These are phyloP conservation scores for Tarsius wallacei DNA, from an alignment of 2,797 vertebrate species.

Conservation along the genomic window DNA sequence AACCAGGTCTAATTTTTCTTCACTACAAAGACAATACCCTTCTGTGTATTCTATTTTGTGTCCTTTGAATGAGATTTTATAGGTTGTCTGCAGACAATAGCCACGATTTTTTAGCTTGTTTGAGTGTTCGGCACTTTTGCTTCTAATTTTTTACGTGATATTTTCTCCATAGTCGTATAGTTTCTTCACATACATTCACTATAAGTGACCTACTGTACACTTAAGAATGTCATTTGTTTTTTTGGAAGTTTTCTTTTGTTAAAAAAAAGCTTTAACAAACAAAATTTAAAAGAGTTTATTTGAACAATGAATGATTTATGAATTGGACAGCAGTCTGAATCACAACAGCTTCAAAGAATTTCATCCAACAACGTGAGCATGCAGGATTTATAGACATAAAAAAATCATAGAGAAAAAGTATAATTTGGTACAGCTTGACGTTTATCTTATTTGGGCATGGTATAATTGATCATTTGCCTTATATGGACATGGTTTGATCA, in stretches of 20 bases:
- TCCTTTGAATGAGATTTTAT: too few relatives aligned
- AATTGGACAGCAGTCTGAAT: not conserved
- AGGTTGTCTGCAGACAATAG: not conserved
- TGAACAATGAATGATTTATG: not conserved
- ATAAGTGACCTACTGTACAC: too few relatives aligned
- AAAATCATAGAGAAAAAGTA: not conserved
- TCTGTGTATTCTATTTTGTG: not conserved
- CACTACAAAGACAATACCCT: not conserved
- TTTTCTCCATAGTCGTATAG: accelerated
- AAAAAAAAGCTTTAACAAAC: not conserved
- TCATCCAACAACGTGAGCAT: too few relatives aligned
- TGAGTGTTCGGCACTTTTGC: not conserved
- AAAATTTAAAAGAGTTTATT: not conserved
- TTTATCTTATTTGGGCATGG: not conserved
- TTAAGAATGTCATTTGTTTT: not conserved
- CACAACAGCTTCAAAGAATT: not conserved
- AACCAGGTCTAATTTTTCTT: not conserved
- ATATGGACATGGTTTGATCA: not conserved
- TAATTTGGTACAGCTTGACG: not conserved
- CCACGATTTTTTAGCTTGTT: not conserved
- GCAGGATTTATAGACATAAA: not conserved
- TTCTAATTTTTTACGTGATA: not conserved
- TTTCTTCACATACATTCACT: not conserved
- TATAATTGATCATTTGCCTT: not conserved
- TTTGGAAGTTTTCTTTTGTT: not conserved